A percentile compares a stretch with the other conserved stretches of the same genome.
These are phyloP conservation scores for Sylvicapra grimmia DNA, from an alignment of 2,113 vertebrate genomes.

Conservation along the genomic window DNA sequence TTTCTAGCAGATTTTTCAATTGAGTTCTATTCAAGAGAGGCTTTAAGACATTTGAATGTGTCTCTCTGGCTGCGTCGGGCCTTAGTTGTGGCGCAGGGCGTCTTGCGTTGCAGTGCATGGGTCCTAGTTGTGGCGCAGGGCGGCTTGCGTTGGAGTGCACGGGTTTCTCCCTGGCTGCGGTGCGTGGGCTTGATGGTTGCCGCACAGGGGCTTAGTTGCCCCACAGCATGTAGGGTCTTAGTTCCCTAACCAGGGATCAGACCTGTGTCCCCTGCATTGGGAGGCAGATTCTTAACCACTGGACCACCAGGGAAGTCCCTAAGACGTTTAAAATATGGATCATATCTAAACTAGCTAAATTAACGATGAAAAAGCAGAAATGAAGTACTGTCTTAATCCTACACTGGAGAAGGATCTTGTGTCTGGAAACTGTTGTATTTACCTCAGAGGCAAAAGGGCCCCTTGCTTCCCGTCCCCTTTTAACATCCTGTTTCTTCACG, in stretches of 20 bases:
- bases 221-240: background rate
- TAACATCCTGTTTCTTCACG: fast-evolving
- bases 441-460: background rate
- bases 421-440: background rate
- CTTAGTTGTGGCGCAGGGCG: background rate
- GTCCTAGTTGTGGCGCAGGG: background rate
- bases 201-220: background rate
- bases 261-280: background rate
- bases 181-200: background rate
- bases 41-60: background rate
- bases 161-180: background rate
- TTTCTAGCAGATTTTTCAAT: background rate
- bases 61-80: background rate
- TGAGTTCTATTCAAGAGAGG: background rate
- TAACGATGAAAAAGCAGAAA: background rate
- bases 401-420: background rate
- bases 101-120: background rate
- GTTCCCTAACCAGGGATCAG: background rate
- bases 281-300: background rate
- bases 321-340: background rate
- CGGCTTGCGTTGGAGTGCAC: background rate
- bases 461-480: background rate
- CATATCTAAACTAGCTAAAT: background rate
- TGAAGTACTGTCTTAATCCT: background rate
- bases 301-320: background rate